Evolutionary conservation across 2,113 vertebrate species (phyloP), one percentile per base, ranked within the genome.

Genomic region (Uria lomvia): DNA sequence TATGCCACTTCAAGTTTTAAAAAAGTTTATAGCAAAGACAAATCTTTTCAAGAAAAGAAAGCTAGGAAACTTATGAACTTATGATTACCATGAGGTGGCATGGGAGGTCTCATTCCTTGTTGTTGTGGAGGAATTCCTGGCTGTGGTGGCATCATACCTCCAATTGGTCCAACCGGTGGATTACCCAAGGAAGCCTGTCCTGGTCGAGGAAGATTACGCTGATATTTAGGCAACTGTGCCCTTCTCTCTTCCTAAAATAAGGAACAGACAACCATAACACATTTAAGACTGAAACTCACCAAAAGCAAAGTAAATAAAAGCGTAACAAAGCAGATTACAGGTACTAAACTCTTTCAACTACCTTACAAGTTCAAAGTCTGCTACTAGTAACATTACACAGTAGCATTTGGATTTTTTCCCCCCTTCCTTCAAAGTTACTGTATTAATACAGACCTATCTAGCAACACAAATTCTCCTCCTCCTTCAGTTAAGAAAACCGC

Each of bases 201-300:
- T 15, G 98, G 98, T 32, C 99, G 98, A 95, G 99, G 99, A 93
- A 99, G 98, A 93, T 99, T 99, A 92, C 99, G 99, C 86, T 99
- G 99, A 71, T 99, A 99, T 81, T 99, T 99, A 78, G 99, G 99
- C 98, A 99, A 96, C 98, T 99, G 99, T 27, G 99, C 99, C 97
- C 99, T 98, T 98, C 99, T 99, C 96, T 99, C 99, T 97, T 99
- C 99, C 99, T 99, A 90, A 56, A 50, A 96, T 53, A 77, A 95
- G 34, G 90, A 96, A 90, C 6, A 95, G 18, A 95, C 40, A 90
- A 84, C 15, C 55, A 8, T 11, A 89, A 66, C 36, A 66, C 27
- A 12, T 0, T 3, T 24, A 49, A 80, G 60, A 21, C 55, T 75
- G 71, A 23, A 70, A 58, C 27, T 53, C 55, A 38, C 18, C 26